Evolutionary conservation across 2,888 invertebrate genomes (phyloP).

Genomic region (Sphinx pinastri): DNA sequence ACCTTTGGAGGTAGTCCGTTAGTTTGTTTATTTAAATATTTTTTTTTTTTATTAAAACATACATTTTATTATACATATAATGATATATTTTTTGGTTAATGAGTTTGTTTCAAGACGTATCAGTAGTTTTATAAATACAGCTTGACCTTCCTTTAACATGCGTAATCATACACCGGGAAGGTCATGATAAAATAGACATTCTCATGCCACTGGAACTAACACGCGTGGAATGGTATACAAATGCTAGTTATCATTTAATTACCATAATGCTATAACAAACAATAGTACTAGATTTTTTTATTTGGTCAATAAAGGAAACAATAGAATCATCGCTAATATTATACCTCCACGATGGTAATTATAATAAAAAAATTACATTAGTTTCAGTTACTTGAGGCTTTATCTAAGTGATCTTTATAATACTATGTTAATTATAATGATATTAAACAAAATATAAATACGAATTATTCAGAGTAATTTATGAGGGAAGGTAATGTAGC

Average conservation of each 20-base stretch:
- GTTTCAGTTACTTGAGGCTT: conserved; percentile 25
- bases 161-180: no score
- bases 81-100: neutral
- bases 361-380: conserved; percentile 24
- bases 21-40: no score
- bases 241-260: neutral
- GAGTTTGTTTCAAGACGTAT: no score
- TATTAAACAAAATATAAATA: conserved; percentile 20
- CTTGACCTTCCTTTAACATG: no score
- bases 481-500: neutral
- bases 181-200: no score
- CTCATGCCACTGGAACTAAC: no score
- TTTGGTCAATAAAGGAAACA: conserved; percentile 13
- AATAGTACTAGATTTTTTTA: neutral
- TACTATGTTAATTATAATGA: conserved; percentile 25
- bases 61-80: no score
- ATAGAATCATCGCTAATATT: conserved; percentile 2
- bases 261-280: neutral
- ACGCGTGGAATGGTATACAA: neutral
- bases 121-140: no score
- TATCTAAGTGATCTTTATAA: conserved; percentile 27
- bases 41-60: no score
- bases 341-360: neutral
- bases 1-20: no score
- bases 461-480: neutral